Evolutionary conservation across 2,797 vertebrate species (phyloP).

Genomic region (Pangasius larnaudii): DNA sequence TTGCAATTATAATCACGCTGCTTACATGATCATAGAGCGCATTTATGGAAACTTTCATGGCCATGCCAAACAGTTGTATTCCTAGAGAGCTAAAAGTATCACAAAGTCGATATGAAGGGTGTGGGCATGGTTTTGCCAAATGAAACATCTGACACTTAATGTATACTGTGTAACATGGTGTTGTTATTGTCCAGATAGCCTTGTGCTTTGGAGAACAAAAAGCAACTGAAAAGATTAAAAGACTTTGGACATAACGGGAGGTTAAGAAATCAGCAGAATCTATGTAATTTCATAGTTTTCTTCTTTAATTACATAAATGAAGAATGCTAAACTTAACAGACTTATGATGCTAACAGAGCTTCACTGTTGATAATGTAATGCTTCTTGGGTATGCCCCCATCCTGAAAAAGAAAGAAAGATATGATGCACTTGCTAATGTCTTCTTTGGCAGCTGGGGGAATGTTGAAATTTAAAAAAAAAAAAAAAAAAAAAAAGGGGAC

Average conservation of each 20-base stretch:
- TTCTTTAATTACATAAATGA: background rate
- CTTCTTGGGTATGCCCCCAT: background rate
- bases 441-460: slow-evolving; percentile 47
- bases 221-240: background rate
- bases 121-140: slow-evolving; percentile 9
- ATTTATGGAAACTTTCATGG: slow-evolving; percentile 29
- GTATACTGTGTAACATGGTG: background rate
- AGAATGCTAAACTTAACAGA: background rate
- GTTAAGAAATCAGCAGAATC: background rate
- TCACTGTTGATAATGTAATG: slow-evolving; percentile 15
- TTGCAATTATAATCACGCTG: slow-evolving; percentile 4
- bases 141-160: slow-evolving; percentile 12
- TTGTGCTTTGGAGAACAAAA: background rate
- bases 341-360: slow-evolving; percentile 12
- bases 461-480: slow-evolving; percentile 54
- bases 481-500: slow-evolving; percentile 44
- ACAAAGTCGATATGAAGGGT: slow-evolving; percentile 28
- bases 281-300: background rate
- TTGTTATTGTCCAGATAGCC: background rate
- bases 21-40: slow-evolving; percentile 32
- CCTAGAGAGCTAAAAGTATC: slow-evolving; percentile 49
- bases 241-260: background rate
- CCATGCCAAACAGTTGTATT: slow-evolving; percentile 43
- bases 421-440: slow-evolving; percentile 41
- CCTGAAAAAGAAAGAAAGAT: background rate